Percentiles rank a stretch among this genome's conserved stretches.
phyloP scores from a whole-genome alignment of 2,797 vertebrate genomes.

The Pangasius larnaudii region DNA sequence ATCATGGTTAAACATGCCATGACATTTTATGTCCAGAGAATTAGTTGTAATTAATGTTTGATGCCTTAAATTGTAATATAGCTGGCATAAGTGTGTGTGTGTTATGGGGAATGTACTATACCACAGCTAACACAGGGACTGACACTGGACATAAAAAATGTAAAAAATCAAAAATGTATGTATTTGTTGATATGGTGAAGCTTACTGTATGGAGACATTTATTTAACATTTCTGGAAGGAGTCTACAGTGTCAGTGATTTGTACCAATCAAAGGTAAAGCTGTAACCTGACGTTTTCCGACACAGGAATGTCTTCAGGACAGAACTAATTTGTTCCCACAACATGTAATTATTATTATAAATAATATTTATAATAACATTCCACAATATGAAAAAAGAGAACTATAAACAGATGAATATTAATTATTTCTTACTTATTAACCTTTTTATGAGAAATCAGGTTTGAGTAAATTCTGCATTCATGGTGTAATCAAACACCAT shows the following conservation, averaged over 20 bases:
- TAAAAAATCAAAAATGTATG: too few relatives aligned
- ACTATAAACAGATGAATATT: not conserved
- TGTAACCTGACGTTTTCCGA: too few relatives aligned
- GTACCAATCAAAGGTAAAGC: too few relatives aligned
- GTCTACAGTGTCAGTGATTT: too few relatives aligned
- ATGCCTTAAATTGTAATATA: not conserved
- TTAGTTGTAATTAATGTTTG: not conserved
- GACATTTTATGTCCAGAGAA: not conserved
- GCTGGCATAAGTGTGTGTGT: not conserved
- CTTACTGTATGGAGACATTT: too few relatives aligned
- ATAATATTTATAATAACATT: too few relatives aligned
- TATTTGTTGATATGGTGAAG: too few relatives aligned
- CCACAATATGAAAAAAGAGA: too few relatives aligned
- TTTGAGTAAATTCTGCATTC: not conserved
- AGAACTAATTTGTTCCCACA: not conserved
- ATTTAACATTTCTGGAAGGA: too few relatives aligned
- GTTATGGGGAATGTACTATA: not conserved
- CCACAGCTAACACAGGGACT: too few relatives aligned
- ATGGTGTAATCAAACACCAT: not conserved
- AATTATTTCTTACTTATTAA: not conserved
- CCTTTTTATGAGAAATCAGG: not conserved
- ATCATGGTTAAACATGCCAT: not conserved
- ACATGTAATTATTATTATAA: too few relatives aligned
- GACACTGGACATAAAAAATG: too few relatives aligned
- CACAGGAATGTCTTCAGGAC: not conserved